Evolutionary conservation across 1,140 invertebrate genomes (phyloP).

Genomic region (Zaprionus vittiger): DNA sequence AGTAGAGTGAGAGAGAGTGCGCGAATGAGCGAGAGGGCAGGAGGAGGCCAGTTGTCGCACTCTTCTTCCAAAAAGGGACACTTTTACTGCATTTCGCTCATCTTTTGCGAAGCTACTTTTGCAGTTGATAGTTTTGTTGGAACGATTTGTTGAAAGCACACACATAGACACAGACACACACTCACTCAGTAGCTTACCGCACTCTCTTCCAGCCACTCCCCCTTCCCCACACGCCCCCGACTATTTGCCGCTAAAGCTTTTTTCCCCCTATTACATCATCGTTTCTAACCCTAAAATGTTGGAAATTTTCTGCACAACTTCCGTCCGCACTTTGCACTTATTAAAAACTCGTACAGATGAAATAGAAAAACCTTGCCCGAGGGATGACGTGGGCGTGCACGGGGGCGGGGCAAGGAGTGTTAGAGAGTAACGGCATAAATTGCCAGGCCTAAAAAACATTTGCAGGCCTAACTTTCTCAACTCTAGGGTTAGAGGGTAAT

Average conservation of each 20-base stretch:
- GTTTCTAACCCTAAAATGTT: conserved; percentile 42
- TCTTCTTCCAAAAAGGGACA: conserved; percentile 21
- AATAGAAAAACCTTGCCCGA: conserved; percentile 45
- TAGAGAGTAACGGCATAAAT: conserved; percentile 57
- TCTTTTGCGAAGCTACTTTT: conserved; percentile 47
- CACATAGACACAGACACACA: conserved; percentile 9
- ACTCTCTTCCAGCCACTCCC: conserved; percentile 20
- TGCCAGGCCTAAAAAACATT: conserved; percentile 48
- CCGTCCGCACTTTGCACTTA: conserved; percentile 78
- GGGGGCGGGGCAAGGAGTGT: background rate
- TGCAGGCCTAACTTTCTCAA: conserved; percentile 70
- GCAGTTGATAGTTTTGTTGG: conserved; percentile 47
- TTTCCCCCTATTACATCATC: conserved; percentile 12
- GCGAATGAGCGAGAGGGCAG: conserved; percentile 1
- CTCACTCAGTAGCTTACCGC: conserved; percentile 17
- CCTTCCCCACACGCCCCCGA: background rate
- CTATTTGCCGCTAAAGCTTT: conserved; percentile 22
- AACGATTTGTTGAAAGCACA: conserved; percentile 49
- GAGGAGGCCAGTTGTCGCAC: background rate
- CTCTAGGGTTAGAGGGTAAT: conserved; percentile 66
- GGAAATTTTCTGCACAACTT: conserved; percentile 56
- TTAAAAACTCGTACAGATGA: conserved; percentile 76
- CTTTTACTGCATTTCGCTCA: conserved; percentile 41
- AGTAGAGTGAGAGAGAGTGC: background rate
- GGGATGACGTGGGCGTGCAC: background rate